Evolutionary conservation across 2,888 invertebrate species (phyloP), one percentile per base, ranked within the genome.

Genomic region (Sepioteuthis lessoniana): DNA sequence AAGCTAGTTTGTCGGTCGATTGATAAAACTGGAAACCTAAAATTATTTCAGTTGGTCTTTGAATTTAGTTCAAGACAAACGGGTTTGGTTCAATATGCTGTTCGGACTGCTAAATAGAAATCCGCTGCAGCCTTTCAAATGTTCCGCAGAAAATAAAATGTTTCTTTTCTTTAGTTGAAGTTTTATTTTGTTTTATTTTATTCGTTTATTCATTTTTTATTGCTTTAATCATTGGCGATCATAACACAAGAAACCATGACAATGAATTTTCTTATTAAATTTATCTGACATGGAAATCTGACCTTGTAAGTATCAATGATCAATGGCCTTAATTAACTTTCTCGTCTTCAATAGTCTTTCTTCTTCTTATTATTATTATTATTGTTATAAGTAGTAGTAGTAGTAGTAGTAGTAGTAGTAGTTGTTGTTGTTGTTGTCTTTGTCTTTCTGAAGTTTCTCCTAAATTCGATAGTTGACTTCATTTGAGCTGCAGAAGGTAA

Each of bases 161-260:
- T 31, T 7, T 10, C 28, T 31, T 76, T 31, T 31, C 5, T 76
- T 76, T 1, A 16, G 76, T 16, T 76, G 1, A 76, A 76, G n/a
- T 13, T 76, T 76, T n/a, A 10, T 13, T 76, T 76, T 35, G 4
- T 25, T 55, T 55, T 25, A 55, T 55, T 55, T 19, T 55, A 28
- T 28, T 55, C 25, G 42, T 55, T 25, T 55, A 42, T 7, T 42
- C 7, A 5, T 42, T 42, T 42, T 76, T 76, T n/a, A 35, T 76
- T 76, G 16, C n/a, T 76, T 76, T 76, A 35, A 76, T 76, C 76
- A n/a, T 76, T 76, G 76, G n/a, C n/a, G 76, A 76, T 76, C 16
- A n/a, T n/a, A n/a, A 76, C 76, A 76, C 76, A n/a, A 76, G 76
- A 76, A 76, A 76, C 76, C 76, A 76, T 76, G n/a, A 76, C 76